Conservation (phyloP, 2,113 vertebrate genomes). For the Hippolais icterina region DNA sequence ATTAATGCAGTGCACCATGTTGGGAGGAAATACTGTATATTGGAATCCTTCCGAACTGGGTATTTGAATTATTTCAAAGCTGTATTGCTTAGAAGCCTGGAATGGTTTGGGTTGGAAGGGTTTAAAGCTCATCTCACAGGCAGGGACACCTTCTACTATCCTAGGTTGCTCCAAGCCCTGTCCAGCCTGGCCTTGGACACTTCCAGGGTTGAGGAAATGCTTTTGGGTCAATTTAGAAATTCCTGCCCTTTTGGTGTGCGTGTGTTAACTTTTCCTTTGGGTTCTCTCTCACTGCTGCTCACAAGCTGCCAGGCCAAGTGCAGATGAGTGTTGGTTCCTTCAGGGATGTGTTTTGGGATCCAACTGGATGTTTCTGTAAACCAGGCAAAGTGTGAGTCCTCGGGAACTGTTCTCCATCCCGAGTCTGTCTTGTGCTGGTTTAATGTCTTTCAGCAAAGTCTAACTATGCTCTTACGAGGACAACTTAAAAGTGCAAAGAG, state of each 20-base stretch:
- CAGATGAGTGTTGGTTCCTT: background rate
- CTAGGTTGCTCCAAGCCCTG: background rate
- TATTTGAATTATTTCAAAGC: background rate
- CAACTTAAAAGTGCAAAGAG: background rate
- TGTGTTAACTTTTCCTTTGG: background rate
- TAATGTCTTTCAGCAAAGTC: background rate
- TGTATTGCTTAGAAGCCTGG: background rate
- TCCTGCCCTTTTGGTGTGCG: background rate
- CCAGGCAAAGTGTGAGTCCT: background rate
- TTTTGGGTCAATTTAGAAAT: background rate
- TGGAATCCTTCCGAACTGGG: background rate
- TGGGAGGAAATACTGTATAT: background rate
- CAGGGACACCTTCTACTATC: background rate
- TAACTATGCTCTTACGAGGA: background rate
- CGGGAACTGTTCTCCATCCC: background rate
- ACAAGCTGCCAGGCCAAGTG: background rate
- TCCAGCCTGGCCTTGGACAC: background rate
- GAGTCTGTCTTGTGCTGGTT: background rate
- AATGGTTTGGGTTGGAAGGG: background rate
- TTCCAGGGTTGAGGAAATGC: background rate
- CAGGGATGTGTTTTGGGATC: background rate
- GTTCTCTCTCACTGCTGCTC: background rate
- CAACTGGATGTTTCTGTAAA: background rate
- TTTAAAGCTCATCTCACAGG: background rate
- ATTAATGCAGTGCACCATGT: background rate